Evolutionary conservation across 2,888 invertebrate species (phyloP).

Genomic region (Pharmacophagus antenor): DNA sequence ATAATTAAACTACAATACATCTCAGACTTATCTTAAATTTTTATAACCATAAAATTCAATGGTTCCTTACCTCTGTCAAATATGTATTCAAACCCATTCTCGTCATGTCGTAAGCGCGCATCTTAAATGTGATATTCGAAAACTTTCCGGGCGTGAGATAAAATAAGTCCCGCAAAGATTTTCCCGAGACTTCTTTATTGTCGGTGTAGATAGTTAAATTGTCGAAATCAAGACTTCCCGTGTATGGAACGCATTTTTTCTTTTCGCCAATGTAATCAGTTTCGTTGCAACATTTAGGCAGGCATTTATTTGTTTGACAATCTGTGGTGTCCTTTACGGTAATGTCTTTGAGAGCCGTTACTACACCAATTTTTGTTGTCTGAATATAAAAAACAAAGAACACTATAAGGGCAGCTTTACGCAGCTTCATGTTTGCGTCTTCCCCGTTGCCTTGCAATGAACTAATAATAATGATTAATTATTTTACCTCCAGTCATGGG

Average conservation of each 20-base stretch:
- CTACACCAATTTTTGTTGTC: background rate
- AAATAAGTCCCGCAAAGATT: conserved; percentile 24
- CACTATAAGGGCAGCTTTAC: background rate
- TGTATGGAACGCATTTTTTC: conserved; percentile 5
- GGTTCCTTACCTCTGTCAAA: conserved; percentile 26
- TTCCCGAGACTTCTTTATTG: conserved; percentile 15
- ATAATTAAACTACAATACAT: too few species aligned
- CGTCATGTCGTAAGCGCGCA: background rate
- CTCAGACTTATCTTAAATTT: too few species aligned
- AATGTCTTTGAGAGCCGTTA: background rate
- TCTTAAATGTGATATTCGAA: conserved; percentile 10
- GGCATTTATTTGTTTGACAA: conserved; percentile 10
- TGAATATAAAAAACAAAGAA: conserved; percentile 6
- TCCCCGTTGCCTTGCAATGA: conserved; percentile 8
- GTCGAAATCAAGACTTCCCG: conserved; percentile 14
- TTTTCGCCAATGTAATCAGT: conserved; percentile 3
- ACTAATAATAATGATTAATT: conserved; percentile 9
- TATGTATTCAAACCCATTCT: background rate
- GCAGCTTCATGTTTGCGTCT: conserved; percentile 17
- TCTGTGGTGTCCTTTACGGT: conserved; percentile 4
- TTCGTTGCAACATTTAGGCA: conserved; percentile 25
- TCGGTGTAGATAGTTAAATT: conserved; percentile 27
- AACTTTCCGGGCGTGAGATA: conserved; percentile 23
- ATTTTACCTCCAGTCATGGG: background rate
- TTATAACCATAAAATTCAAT: background rate